Percentiles rank a stretch among this genome's conserved stretches.
phyloP scores from a whole-genome alignment of 2,113 vertebrate genomes.

The Nothobranchius kuhntae region DNA sequence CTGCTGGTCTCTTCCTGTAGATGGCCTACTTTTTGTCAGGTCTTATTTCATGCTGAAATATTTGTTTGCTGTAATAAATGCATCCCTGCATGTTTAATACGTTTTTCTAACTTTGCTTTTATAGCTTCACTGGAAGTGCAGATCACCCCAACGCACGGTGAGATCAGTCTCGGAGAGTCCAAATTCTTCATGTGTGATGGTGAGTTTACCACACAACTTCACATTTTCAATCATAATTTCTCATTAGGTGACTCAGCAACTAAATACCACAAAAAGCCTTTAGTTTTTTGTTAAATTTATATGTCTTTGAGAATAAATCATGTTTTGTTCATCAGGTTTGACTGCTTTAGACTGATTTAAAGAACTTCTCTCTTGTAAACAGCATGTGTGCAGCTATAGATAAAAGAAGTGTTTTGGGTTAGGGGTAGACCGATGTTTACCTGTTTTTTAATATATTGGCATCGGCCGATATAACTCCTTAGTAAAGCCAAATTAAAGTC shows the following conservation, averaged over 20 bases:
- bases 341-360: background rate
- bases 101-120: conserved; percentile 45
- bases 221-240: background rate
- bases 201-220: conserved; percentile 55
- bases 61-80: background rate
- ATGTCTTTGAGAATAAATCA: background rate
- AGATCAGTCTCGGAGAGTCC: conserved; percentile 97
- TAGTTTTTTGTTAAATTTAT: background rate
- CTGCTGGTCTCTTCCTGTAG: conserved; percentile 1
- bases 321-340: background rate
- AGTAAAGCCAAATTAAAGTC: no score
- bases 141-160: conserved; percentile 91
- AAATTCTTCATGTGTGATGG: conserved; percentile 99
- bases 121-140: conserved; percentile 92
- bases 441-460: no score
- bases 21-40: background rate
- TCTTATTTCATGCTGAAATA: background rate
- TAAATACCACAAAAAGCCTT: no score
- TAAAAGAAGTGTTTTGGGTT: no score
- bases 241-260: no score
- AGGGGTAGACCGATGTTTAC: no score
- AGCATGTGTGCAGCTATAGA: no score
- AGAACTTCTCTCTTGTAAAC: no score
- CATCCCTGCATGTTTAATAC: background rate
- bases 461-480: no score